Percentiles rank a stretch among this genome's conserved stretches.
Conservation (phyloP, 2,888 invertebrate genomes). For the Holacanthella duospinosa region DNA sequence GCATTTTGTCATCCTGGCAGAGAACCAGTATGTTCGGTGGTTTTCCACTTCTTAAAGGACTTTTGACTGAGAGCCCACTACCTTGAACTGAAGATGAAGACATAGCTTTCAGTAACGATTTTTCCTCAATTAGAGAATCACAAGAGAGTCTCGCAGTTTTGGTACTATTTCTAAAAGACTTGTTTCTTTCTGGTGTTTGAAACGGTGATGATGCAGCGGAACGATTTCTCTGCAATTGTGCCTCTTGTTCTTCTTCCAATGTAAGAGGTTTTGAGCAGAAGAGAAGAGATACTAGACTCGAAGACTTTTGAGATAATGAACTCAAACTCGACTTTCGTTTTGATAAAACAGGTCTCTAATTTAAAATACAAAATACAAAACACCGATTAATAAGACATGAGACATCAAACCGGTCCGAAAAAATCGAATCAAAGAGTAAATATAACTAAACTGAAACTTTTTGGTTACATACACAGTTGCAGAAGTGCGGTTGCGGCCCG, state of each 20-base stretch:
- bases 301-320: constrained; percentile 21
- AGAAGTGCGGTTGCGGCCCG: too few relatives aligned
- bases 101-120: background rate
- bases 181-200: too few relatives aligned
- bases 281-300: constrained; percentile 30
- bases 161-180: background rate
- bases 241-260: constrained; percentile 24
- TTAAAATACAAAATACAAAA: constrained; percentile 1
- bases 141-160: background rate
- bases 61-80: constrained; percentile 11
- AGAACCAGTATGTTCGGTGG: constrained; percentile 34
- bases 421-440: too few relatives aligned
- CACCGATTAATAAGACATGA: too few relatives aligned
- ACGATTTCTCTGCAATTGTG: background rate
- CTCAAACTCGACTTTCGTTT: constrained; percentile 18
- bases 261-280: constrained; percentile 27
- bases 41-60: constrained; percentile 29
- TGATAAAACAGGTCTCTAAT: background rate
- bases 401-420: too few relatives aligned
- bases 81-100: background rate
- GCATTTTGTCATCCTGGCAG: constrained; percentile 22
- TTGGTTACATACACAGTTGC: too few relatives aligned
- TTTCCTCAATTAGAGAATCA: too few relatives aligned
- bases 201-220: too few relatives aligned
- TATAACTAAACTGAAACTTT: too few relatives aligned